phyloP scores from a whole-genome alignment of 2,113 vertebrate species.

The Gallinago jamesoni region DNA sequence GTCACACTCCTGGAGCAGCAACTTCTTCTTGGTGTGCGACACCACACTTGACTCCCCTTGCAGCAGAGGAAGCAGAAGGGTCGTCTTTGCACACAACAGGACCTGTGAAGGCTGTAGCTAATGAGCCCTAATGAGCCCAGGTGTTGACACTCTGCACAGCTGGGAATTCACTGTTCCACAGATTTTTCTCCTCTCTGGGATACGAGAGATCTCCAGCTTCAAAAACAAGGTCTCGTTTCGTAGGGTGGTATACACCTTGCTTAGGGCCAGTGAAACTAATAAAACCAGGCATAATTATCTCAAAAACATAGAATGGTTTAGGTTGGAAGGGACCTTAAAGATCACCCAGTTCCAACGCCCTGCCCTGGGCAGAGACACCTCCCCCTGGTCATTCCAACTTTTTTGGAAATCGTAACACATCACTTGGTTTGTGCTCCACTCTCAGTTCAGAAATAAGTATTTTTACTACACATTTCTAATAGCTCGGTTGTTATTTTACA shows the following conservation, averaged over 20 bases:
- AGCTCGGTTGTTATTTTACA: neutral
- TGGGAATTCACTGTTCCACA: too few species aligned
- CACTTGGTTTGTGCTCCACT: neutral
- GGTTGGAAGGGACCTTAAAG: neutral
- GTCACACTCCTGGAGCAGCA: too few species aligned
- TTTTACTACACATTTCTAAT: neutral
- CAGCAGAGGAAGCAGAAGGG: neutral
- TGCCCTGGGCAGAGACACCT: neutral
- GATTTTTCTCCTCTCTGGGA: neutral
- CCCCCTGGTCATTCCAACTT: neutral
- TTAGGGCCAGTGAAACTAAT: neutral
- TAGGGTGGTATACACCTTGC: accelerated
- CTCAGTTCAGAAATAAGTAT: neutral
- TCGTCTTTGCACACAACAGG: too few species aligned
- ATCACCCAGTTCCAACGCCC: neutral
- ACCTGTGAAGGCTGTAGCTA: neutral
- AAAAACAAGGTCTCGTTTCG: neutral
- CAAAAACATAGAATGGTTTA: neutral
- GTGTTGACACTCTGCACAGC: too few species aligned
- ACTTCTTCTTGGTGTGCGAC: neutral
- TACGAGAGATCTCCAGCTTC: neutral
- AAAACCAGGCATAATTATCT: too few species aligned
- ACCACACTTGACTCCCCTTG: too few species aligned
- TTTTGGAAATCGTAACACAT: neutral
- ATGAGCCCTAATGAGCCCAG: neutral